These are phyloP conservation scores for Calidris pugnax DNA, from an alignment of 2,113 vertebrate species.

Conservation along the genomic window DNA sequence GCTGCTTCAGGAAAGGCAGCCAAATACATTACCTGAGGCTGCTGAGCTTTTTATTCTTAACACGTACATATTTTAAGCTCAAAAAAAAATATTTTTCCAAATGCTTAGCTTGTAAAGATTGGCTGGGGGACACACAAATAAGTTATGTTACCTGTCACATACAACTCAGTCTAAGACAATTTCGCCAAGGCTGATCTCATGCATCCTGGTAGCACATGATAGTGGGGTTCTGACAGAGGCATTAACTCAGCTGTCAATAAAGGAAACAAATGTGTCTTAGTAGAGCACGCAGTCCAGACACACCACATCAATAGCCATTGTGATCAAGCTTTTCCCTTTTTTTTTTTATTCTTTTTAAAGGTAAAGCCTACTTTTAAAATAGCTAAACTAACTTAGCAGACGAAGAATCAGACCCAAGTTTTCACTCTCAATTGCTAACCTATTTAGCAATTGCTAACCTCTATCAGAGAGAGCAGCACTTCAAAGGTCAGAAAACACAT, in stretches of 20 bases:
- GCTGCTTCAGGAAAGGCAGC: not conserved
- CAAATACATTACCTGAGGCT: not conserved
- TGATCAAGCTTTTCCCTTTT: not conserved
- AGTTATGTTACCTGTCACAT: not conserved
- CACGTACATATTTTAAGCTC: accelerated
- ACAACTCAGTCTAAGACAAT: not conserved
- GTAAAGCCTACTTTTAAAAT: not conserved
- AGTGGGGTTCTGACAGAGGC: not conserved
- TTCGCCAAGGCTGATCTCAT: not conserved
- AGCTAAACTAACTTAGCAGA: not conserved
- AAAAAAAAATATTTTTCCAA: not conserved
- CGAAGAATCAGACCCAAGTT: not conserved
- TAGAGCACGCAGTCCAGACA: not conserved
- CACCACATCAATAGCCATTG: not conserved
- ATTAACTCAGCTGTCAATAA: not conserved
- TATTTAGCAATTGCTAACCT: not conserved
- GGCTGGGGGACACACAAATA: not conserved
- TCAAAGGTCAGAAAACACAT: not conserved
- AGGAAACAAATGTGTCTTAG: not conserved
- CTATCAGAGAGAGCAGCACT: not conserved
- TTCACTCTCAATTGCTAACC: not conserved
- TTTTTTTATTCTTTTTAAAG: not conserved
- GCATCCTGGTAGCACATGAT: not conserved
- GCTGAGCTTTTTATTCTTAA: not conserved
- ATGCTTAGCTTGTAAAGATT: not conserved